Evolutionary conservation across 64 coral and sea anemone species (phyloP), one percentile per base, ranked within the genome.

Genomic region (Platygyra sinensis): DNA sequence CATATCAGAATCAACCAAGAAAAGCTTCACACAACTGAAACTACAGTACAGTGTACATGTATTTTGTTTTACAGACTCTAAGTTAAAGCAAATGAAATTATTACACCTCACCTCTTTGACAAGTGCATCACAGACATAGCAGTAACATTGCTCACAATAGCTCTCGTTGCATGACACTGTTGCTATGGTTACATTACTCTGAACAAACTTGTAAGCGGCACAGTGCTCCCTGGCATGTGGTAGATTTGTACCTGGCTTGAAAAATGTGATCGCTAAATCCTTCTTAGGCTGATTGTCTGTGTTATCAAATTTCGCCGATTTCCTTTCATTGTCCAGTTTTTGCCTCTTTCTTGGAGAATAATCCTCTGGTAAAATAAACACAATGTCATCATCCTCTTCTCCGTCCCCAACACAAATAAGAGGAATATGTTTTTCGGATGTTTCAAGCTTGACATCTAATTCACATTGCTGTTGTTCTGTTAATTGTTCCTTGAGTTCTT

Each of bases 141-240:
- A 96, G 63, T 92, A 96, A 38, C 94, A 96, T 33, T 92, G 77
- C 2, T 92, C 90, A 86, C 94, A 96, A 54, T 31, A 86, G 6
- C 24, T 57, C 64, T 96, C 94, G 80, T 96, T 96, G 19, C 86
- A 92, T 52, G 90, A 83, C 10, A 83, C 50, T 19, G 86, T 92
- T 62, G 94, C 60, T 78, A 73, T 60, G 3, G 89, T 92, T 83
- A 81, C 78, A 59, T 74, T 82, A 28, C 75, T 91, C 83, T 86
- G 94, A 36, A 92, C 94, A 96, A 96, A 96, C 13, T 89, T 96
- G 20, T 85, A 60, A 52, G 59, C 54, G 63, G 76, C 39, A 30
- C 94, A 96, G 64, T 96, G 60, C 72, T 88, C 86, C 39, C 94
- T 92, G 8, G 94, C 94, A 96, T 96, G 94, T 52, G 94, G 94